Percentiles rank a stretch among this genome's conserved stretches.
These are phyloP conservation scores for Eudorcas thomsonii DNA, from an alignment of 2,113 vertebrate genomes.

Conservation along the genomic window DNA sequence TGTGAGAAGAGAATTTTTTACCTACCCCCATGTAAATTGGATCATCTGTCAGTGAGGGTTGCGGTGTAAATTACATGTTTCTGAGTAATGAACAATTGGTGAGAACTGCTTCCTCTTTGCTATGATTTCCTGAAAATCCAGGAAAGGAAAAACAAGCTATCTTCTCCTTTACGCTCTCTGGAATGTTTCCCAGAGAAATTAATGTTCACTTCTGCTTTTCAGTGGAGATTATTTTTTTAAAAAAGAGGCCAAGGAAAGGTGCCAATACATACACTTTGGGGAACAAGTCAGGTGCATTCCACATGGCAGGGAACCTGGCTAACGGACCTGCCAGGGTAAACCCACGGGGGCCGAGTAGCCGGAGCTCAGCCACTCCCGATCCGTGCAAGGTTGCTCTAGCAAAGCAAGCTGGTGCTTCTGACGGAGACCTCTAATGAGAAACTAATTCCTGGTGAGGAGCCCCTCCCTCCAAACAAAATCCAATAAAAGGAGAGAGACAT, in stretches of 20 bases:
- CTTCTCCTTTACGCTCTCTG: not conserved
- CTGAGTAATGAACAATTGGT: not conserved
- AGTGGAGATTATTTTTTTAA: not conserved
- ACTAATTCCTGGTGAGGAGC: slow-evolving; percentile 1
- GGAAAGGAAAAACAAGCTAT: not conserved
- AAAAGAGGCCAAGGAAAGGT: not conserved
- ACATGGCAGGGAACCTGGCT: not conserved
- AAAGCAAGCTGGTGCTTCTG: not conserved
- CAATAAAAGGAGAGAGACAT: not conserved
- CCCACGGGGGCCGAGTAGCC: not conserved
- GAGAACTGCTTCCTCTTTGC: not conserved
- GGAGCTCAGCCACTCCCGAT: not conserved
- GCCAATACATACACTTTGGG: not conserved
- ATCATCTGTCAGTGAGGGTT: not conserved
- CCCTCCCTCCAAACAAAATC: not conserved
- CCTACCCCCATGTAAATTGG: not conserved
- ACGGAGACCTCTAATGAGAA: slow-evolving; percentile 17
- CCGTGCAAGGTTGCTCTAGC: not conserved
- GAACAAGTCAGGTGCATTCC: slow-evolving; percentile 20
- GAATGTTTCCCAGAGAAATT: slow-evolving; percentile 22
- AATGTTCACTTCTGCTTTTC: slow-evolving; percentile 40
- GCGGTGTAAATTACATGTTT: not conserved
- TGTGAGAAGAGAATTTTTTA: not conserved
- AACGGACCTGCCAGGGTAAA: not conserved
- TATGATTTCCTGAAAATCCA: not conserved